Conservation (phyloP, 2,113 vertebrate genomes). For the Platycercus adscitus region DNA sequence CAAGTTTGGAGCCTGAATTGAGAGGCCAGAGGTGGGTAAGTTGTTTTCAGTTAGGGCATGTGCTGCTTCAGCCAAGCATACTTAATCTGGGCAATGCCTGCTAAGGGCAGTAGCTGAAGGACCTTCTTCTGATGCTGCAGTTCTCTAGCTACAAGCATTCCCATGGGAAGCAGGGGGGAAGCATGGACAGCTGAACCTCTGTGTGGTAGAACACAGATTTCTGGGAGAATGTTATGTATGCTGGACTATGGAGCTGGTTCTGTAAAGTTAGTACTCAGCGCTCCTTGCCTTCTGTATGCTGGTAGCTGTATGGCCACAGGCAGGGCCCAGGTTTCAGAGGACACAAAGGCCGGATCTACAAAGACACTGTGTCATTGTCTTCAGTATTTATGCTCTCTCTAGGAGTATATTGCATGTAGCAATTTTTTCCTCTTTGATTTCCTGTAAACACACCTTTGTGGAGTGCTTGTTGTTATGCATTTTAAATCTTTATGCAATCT, state of each 20-base stretch:
- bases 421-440: not conserved
- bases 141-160: not conserved
- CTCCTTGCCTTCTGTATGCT: not conserved
- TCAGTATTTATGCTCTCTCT: accelerated
- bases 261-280: not conserved
- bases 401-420: not conserved
- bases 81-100: not conserved
- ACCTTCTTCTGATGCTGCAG: not conserved
- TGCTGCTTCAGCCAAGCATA: not conserved
- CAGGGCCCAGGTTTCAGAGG: not conserved
- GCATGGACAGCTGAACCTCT: not conserved
- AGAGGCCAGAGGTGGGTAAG: not conserved
- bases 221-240: accelerated
- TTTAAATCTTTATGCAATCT: not conserved
- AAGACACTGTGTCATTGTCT: not conserved
- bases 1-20: not conserved
- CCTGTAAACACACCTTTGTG: not conserved
- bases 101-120: not conserved
- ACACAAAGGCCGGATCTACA: not conserved
- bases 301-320: not conserved
- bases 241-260: not conserved
- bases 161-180: not conserved
- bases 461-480: not conserved
- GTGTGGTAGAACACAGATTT: not conserved
- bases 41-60: not conserved